Conservation (phyloP, 2,113 vertebrate species). For the Xiphophorus couchianus region DNA sequence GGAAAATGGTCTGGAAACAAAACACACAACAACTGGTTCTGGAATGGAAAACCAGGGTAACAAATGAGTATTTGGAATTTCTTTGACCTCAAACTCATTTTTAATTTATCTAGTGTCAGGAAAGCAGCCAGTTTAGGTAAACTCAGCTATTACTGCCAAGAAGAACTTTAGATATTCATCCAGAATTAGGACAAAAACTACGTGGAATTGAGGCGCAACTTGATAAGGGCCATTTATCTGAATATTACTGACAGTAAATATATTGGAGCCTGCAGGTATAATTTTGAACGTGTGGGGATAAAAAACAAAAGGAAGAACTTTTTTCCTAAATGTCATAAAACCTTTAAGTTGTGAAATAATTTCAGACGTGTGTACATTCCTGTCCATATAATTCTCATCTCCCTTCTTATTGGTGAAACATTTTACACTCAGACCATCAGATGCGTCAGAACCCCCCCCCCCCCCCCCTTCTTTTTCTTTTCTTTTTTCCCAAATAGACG, state of each 20-base stretch:
- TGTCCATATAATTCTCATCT: not conserved
- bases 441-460: constrained; percentile 25
- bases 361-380: too few species aligned
- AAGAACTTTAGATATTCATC: not conserved
- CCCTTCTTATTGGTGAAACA: constrained; percentile 2
- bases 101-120: not conserved
- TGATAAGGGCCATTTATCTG: not conserved
- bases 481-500: not conserved
- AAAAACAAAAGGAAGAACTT: too few species aligned
- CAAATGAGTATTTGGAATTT: not conserved
- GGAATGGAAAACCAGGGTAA: too few species aligned
- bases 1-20: too few species aligned
- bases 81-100: not conserved
- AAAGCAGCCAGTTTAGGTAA: not conserved
- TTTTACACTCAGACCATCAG: constrained; percentile 30
- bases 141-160: not conserved
- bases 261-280: not conserved
- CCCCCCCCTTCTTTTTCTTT: too few species aligned
- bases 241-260: not conserved
- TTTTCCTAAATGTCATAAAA: too few species aligned
- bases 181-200: not conserved
- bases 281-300: too few species aligned
- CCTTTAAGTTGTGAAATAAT: too few species aligned
- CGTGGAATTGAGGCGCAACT: not conserved
- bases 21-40: too few species aligned